phyloP scores from a whole-genome alignment of 2,888 invertebrate species.

The Nephrotoma appendiculata region DNA sequence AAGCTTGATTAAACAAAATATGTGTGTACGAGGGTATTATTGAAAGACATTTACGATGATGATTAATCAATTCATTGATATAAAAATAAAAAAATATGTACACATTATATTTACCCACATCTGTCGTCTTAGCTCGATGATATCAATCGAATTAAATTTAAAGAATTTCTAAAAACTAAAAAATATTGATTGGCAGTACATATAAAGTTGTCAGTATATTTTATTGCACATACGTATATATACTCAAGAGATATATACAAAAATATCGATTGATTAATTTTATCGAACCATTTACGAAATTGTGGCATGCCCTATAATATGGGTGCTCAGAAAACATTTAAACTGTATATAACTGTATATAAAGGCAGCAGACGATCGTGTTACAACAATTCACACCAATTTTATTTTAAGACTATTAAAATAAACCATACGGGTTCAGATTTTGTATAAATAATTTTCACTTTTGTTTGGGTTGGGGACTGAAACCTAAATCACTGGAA shows the following conservation, averaged over 20 bases:
- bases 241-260: neutral
- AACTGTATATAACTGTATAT: neutral
- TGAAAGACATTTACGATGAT: neutral
- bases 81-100: neutral
- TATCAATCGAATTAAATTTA: neutral
- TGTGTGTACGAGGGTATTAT: neutral
- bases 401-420: neutral
- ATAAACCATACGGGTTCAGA: neutral
- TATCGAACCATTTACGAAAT: neutral
- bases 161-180: neutral
- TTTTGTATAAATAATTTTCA: neutral
- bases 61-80: neutral
- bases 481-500: neutral
- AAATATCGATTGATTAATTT: neutral
- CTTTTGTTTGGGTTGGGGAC: neutral
- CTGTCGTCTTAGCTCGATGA: neutral
- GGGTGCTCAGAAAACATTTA: neutral
- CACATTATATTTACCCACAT: neutral
- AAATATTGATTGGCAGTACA: neutral
- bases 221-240: no score
- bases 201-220: neutral
- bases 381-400: neutral
- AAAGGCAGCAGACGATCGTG: neutral
- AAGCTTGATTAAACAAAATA: neutral
- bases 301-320: neutral